Evolutionary conservation across 2,888 invertebrate species (phyloP).

Genomic region (Protonemura montana): DNA sequence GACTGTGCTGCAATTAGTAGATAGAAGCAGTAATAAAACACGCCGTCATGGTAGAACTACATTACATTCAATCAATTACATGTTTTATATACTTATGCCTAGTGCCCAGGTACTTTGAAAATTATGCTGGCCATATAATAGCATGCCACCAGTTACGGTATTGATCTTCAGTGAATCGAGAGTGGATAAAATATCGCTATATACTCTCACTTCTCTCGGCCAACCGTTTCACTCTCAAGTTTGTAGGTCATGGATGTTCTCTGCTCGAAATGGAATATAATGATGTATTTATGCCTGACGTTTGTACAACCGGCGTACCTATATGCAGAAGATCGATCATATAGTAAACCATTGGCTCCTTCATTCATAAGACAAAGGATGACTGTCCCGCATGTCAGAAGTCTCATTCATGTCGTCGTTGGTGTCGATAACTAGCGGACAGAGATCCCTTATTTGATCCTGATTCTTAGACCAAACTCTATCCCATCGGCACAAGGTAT

Average conservation of each 20-base stretch:
- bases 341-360: no score
- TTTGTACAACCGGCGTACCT: no score
- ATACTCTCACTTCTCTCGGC: conserved; percentile 1
- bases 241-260: background rate
- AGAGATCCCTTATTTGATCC: no score
- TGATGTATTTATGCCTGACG: no score
- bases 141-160: background rate
- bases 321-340: no score
- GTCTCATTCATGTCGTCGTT: no score
- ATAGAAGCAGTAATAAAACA: background rate
- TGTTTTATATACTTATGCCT: background rate
- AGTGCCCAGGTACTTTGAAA: background rate
- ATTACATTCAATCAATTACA: background rate
- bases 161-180: background rate
- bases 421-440: no score
- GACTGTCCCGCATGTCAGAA: no score
- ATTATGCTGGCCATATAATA: background rate
- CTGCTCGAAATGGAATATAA: no score
- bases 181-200: background rate
- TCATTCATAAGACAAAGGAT: no score
- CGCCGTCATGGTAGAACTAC: background rate
- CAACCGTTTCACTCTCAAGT: background rate
- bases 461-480: no score
- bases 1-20: background rate
- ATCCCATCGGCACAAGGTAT: no score